Percentiles rank a stretch among this genome's conserved stretches.
phyloP scores from a whole-genome alignment of 2,113 vertebrate genomes.

The Etheostoma cragini region DNA sequence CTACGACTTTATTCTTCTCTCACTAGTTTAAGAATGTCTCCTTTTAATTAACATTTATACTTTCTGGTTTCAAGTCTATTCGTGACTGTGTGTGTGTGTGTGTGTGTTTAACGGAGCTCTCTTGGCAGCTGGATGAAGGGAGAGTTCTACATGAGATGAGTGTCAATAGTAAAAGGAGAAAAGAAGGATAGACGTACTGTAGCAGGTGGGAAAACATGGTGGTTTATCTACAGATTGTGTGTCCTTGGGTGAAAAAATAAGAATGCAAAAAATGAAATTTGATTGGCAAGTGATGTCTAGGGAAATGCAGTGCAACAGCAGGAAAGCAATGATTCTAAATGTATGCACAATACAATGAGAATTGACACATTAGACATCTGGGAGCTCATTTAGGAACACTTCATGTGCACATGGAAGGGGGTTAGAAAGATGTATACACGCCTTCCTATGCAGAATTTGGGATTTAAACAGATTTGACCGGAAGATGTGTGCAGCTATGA shows the following conservation, averaged over 20 bases:
- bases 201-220: constrained; percentile 58
- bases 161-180: constrained; percentile 61
- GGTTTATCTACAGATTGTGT: constrained; percentile 51
- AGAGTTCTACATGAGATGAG: constrained; percentile 58
- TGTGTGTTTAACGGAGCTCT: constrained; percentile 27
- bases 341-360: constrained; percentile 14
- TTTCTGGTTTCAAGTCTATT: constrained; percentile 42
- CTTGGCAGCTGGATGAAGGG: constrained; percentile 58
- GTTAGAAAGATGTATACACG: constrained; percentile 7
- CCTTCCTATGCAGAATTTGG: constrained; percentile 1
- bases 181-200: constrained; percentile 38
- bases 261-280: constrained; percentile 47
- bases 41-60: constrained; percentile 33
- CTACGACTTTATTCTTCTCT: constrained; percentile 27
- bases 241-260: constrained; percentile 43
- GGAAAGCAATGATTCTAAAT: constrained; percentile 43
- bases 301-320: constrained; percentile 35
- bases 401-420: not conserved
- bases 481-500: constrained; percentile 8
- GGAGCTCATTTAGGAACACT: constrained; percentile 38
- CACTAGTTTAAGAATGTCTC: constrained; percentile 2
- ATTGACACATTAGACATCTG: constrained; percentile 21
- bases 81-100: not conserved
- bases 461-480: constrained; percentile 17
- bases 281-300: constrained; percentile 32